Conservation (phyloP, 2,888 invertebrate species). For the Drosophila putrida region DNA sequence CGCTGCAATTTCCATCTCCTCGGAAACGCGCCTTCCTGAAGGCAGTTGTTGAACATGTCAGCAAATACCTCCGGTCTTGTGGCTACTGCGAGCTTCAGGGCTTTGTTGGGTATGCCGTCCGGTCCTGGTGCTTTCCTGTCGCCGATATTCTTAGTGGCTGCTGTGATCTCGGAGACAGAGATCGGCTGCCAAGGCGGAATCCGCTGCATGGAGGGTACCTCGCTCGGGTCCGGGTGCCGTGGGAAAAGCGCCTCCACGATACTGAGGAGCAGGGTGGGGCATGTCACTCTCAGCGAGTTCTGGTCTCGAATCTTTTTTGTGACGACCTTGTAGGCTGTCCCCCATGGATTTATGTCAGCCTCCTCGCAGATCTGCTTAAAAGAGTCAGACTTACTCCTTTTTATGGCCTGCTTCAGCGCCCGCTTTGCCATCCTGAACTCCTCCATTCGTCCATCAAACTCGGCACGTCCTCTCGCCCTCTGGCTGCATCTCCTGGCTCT, state of each 20-base stretch:
- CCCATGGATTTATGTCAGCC: background rate
- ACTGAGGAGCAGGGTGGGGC: background rate
- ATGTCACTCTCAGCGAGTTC: background rate
- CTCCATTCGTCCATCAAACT: background rate
- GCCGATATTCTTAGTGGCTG: background rate
- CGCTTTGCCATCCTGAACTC: background rate
- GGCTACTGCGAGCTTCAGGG: background rate
- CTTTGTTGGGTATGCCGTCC: background rate
- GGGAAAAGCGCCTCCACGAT: background rate
- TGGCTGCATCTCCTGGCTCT: constrained; percentile 1
- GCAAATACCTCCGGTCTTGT: background rate
- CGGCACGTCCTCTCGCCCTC: background rate
- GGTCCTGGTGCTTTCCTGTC: background rate
- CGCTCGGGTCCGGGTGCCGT: background rate
- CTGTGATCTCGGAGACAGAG: background rate
- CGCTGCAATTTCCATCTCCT: background rate
- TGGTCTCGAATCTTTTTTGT: background rate
- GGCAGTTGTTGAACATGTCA: background rate
- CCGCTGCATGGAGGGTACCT: background rate
- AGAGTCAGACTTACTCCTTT: background rate
- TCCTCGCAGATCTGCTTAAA: background rate
- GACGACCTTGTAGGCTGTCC: background rate
- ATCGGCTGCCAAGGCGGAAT: background rate
- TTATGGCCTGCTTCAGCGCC: background rate
- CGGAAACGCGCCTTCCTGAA: background rate